Percentiles rank a stretch among this genome's conserved stretches.
phyloP scores from a whole-genome alignment of 2,113 vertebrate species.

The Hydrolagus affinis region DNA sequence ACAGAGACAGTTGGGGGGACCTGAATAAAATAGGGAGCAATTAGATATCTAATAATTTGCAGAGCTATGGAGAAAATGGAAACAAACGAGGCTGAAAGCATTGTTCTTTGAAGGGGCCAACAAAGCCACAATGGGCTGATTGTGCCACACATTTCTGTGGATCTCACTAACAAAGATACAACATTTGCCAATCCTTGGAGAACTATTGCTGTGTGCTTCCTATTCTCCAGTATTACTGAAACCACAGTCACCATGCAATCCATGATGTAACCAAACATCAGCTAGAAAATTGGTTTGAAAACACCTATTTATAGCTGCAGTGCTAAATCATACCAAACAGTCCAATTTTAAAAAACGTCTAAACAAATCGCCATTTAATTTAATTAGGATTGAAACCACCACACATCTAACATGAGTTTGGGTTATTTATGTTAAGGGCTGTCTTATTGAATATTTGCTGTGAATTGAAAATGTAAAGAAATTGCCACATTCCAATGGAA shows the following conservation, averaged over 20 bases:
- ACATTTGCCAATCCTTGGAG: no score
- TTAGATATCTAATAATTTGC: no score
- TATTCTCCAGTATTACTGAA: background rate
- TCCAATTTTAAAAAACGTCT: conserved; percentile 1
- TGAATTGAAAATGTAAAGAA: background rate
- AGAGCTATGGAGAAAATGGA: no score
- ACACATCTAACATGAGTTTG: background rate
- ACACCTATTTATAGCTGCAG: background rate
- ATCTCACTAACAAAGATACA: no score
- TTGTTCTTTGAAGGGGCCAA: no score
- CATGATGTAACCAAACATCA: background rate
- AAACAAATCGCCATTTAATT: background rate
- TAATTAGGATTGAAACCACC: conserved; percentile 20
- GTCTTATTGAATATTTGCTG: background rate
- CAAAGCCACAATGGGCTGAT: no score
- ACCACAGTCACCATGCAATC: background rate
- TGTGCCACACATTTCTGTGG: no score
- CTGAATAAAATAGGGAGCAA: no score
- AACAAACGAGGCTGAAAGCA: no score
- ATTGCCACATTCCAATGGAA: background rate
- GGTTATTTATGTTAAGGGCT: background rate
- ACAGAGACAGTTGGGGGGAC: no score
- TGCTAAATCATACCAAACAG: conserved; percentile 15
- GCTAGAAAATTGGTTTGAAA: background rate
- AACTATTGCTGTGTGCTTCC: no score